These are phyloP conservation scores for Melanophora roralis DNA, from an alignment of 2,888 invertebrate genomes.

Conservation along the genomic window DNA sequence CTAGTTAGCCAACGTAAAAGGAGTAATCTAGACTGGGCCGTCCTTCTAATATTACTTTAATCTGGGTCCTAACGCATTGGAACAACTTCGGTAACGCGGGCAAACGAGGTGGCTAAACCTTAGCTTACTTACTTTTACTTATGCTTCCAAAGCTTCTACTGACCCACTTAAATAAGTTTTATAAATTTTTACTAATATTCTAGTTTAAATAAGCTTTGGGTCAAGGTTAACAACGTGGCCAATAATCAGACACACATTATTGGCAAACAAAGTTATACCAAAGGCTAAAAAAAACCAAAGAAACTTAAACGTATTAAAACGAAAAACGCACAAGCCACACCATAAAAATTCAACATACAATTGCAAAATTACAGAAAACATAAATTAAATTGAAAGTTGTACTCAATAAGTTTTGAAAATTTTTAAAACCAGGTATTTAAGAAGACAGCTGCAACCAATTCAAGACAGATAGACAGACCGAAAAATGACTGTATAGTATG, in stretches of 20 bases:
- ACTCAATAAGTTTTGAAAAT: constrained; percentile 28
- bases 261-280: constrained; percentile 8
- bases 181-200: background rate
- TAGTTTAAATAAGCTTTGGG: constrained; percentile 56
- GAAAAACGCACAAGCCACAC: constrained; percentile 25
- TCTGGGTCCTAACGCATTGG: no score
- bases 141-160: no score
- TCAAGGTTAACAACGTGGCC: constrained; percentile 71
- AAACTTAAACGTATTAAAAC: constrained; percentile 20
- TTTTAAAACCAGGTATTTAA: constrained; percentile 38
- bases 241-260: constrained; percentile 19
- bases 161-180: background rate
- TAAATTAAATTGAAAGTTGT: constrained; percentile 61
- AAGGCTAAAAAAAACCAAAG: background rate
- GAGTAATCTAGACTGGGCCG: no score
- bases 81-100: no score
- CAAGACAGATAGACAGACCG: background rate
- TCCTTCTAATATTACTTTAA: no score
- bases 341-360: background rate
- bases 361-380: constrained; percentile 43
- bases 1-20: no score
- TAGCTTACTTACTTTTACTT: no score
- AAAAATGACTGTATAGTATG: background rate
- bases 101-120: no score
- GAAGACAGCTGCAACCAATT: constrained; percentile 47